phyloP scores from a whole-genome alignment of 2,888 invertebrate genomes.

The Epistrophe eligans region DNA sequence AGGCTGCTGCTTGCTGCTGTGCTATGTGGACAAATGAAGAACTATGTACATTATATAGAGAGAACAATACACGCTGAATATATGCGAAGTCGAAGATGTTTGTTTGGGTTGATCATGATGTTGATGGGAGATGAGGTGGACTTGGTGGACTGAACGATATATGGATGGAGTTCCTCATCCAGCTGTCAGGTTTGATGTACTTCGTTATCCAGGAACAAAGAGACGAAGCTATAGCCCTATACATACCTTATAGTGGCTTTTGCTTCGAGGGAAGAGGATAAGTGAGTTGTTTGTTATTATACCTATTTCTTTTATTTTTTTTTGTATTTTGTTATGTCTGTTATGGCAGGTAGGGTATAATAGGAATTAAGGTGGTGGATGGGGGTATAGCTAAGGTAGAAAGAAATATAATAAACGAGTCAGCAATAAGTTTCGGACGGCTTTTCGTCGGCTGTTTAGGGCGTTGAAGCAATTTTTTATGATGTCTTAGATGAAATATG shows the following conservation, averaged over 20 bases:
- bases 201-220: conserved; percentile 71
- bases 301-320: conserved; percentile 44
- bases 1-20: no score
- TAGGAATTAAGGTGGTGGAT: not conserved
- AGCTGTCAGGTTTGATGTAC: conserved; percentile 73
- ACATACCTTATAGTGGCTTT: not conserved
- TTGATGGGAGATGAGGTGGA: conserved; percentile 5
- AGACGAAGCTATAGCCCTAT: conserved; percentile 16
- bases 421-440: conserved; percentile 23
- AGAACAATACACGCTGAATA: conserved; percentile 36
- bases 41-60: not conserved
- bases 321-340: conserved; percentile 16
- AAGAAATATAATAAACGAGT: conserved; percentile 12
- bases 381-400: not conserved
- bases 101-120: conserved; percentile 46
- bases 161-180: conserved; percentile 67
- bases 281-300: conserved; percentile 74
- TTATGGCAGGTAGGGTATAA: conserved; percentile 17
- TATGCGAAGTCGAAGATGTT: conserved; percentile 48
- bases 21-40: not conserved
- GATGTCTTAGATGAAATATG: conserved; percentile 16
- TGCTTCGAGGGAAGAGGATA: conserved; percentile 48
- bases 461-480: conserved; percentile 36
- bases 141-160: conserved; percentile 47
- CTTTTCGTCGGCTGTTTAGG: conserved; percentile 43